Conservation (phyloP, 64 coral and sea anemone species). For the Montipora sp. region DNA sequence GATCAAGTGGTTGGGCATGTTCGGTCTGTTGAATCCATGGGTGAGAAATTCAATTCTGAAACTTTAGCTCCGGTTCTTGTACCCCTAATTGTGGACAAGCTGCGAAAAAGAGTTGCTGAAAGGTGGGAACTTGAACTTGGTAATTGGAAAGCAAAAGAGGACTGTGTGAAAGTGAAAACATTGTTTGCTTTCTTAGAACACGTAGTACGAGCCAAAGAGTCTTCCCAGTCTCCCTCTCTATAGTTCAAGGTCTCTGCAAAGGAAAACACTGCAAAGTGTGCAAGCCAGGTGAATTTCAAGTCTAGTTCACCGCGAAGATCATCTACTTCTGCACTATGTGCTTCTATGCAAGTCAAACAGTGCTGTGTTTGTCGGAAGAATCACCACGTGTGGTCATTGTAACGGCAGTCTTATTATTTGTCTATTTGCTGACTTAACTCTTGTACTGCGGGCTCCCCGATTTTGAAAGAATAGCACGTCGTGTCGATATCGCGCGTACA, state of each 20-base stretch:
- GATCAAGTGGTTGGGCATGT: too few species aligned
- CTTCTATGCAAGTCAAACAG: neutral
- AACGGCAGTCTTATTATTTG: too few species aligned
- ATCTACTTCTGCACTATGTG: neutral
- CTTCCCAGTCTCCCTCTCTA: conserved; percentile 12
- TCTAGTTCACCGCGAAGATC: neutral
- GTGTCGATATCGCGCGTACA: too few species aligned
- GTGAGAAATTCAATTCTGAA: too few species aligned
- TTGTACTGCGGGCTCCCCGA: too few species aligned
- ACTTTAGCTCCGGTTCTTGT: too few species aligned
- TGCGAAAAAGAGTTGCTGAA: neutral
- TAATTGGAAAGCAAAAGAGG: neutral
- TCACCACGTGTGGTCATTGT: neutral
- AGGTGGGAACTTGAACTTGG: too few species aligned
- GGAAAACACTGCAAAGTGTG: neutral
- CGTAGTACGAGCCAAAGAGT: neutral
- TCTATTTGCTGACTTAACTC: too few species aligned
- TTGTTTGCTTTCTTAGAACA: conserved; percentile 24
- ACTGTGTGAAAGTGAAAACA: conserved; percentile 5
- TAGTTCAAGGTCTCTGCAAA: neutral
- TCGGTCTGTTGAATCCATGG: too few species aligned
- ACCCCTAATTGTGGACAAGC: conserved; percentile 9
- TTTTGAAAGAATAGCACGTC: too few species aligned
- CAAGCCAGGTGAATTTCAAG: neutral
- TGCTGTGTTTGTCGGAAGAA: neutral